Base-by-base conservation (phyloP, 2,113 vertebrate species). In the Arothron firmamentum region DNA sequence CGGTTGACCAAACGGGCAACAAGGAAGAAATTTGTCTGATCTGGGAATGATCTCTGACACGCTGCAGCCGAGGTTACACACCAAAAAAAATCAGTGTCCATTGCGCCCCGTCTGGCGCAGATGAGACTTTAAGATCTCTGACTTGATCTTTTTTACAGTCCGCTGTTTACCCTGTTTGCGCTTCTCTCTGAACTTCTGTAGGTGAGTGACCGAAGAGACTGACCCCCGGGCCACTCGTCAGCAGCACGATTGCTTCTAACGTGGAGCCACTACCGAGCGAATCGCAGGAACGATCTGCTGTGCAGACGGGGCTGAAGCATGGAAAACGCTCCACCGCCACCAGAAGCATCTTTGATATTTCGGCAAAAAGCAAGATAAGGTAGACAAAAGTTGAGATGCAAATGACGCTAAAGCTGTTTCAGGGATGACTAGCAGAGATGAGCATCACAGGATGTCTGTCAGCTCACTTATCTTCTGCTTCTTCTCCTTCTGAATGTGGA, bases 71-170 rank as follows among this genome's bases (percentile, higher is more conserved):
- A 73, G 16, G 18, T 72, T 74, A 21, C 2, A 54, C 1, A 65
- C 0, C n/a, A 90, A 6, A 4, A n/a, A n/a, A 83, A 58, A 0
- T 79, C 71, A 0, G 62, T 72, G 12, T 51, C 17, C 0, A 88
- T 65, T 0, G 83, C 62, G 25, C 82, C 85, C 6, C 72, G 60
- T 3, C 62, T 60, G 11, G 63, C 79, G 18, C 86, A 89, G 11
- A 91, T 64, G 1, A 34, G n/a, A 19, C 54, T 60, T 79, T 0
- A 85, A 2, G 12, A 81, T 20, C 1, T 19, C 17, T 0, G 69
- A 1, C 1, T 78, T 82, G 59, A 68, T 56, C 23, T 25, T 65
- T 1, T 16, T 8, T 19, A 1, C 11, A 12, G 34, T 12, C 5
- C 6, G 25, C 25, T 28, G 5, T 23, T 28, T 28, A 28, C 25